Conservation (phyloP, 2,888 invertebrate species). For the Andrena praecox region DNA sequence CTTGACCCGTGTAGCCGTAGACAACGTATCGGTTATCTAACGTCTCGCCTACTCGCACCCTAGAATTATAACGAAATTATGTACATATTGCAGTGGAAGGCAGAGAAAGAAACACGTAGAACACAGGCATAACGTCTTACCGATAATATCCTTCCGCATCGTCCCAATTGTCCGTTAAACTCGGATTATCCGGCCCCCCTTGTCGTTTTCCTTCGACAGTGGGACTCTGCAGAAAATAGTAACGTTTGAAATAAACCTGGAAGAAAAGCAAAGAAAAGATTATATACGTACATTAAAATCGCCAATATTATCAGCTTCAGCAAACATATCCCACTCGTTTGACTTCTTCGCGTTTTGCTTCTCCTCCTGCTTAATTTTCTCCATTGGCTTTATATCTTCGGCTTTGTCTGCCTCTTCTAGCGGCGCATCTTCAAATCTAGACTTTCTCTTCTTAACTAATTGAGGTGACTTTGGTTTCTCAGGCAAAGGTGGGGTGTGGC, state of each 20-base stretch:
- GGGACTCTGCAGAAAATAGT: constrained; percentile 87
- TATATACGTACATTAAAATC: constrained; percentile 89
- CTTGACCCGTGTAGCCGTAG: constrained; percentile 99
- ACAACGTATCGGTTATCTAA: constrained; percentile 97
- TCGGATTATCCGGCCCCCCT: constrained; percentile 92
- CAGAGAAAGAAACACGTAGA: background rate
- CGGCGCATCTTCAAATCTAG: constrained; percentile 78
- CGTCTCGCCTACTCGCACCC: constrained; percentile 97
- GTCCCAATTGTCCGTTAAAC: constrained; percentile 99
- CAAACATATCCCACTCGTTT: constrained; percentile 96
- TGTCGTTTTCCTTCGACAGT: constrained; percentile 87
- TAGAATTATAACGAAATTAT: constrained; percentile 72
- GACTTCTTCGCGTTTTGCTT: constrained; percentile 85
- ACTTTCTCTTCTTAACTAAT: constrained; percentile 75
- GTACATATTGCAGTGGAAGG: background rate
- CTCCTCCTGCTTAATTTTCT: constrained; percentile 79
- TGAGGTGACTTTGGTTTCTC: constrained; percentile 78
- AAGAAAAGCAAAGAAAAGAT: constrained; percentile 26
- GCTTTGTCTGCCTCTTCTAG: constrained; percentile 66
- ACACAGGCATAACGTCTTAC: constrained; percentile 77
- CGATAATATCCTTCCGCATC: constrained; percentile 99
- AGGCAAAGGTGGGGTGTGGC: constrained; percentile 82
- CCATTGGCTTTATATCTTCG: constrained; percentile 74
- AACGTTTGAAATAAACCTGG: constrained; percentile 33
- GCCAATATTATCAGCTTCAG: constrained; percentile 94